These are phyloP conservation scores for Serripes groenlandicus DNA, from an alignment of 2,888 invertebrate species.

Conservation along the genomic window DNA sequence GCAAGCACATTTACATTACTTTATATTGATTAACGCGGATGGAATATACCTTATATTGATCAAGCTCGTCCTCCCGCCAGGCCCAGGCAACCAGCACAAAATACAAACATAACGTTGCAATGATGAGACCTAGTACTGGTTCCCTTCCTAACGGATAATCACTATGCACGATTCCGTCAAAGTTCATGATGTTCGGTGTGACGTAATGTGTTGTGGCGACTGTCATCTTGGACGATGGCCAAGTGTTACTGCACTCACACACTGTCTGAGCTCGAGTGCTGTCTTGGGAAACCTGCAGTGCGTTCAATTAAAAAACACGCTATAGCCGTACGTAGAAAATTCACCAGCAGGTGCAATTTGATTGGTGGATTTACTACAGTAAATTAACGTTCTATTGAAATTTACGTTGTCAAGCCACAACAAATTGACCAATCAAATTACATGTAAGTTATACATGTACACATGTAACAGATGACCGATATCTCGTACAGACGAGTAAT, in stretches of 20 bases:
- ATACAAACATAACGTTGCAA: conserved; percentile 34
- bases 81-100: conserved; percentile 61
- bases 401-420: too few relatives aligned
- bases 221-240: conserved; percentile 30
- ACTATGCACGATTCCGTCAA: conserved; percentile 75
- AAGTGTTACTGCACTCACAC: conserved; percentile 57
- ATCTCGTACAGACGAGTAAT: too few relatives aligned
- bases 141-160: conserved; percentile 38
- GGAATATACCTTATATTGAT: conserved; percentile 58
- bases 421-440: too few relatives aligned
- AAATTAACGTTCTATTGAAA: too few relatives aligned
- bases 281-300: conserved; percentile 58
- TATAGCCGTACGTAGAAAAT: too few relatives aligned
- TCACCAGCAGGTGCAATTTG: too few relatives aligned
- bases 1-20: too few relatives aligned
- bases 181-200: conserved; percentile 86
- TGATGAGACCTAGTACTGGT: conserved; percentile 48
- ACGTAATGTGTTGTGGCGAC: conserved; percentile 80
- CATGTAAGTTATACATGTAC: too few relatives aligned
- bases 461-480: too few relatives aligned
- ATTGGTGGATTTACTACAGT: too few relatives aligned
- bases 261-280: conserved; percentile 64
- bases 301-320: too few relatives aligned
- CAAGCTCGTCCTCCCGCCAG: conserved; percentile 63
- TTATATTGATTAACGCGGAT: too few relatives aligned